These are phyloP conservation scores for Leptosomus discolor DNA, from an alignment of 2,113 vertebrate genomes.

Conservation along the genomic window DNA sequence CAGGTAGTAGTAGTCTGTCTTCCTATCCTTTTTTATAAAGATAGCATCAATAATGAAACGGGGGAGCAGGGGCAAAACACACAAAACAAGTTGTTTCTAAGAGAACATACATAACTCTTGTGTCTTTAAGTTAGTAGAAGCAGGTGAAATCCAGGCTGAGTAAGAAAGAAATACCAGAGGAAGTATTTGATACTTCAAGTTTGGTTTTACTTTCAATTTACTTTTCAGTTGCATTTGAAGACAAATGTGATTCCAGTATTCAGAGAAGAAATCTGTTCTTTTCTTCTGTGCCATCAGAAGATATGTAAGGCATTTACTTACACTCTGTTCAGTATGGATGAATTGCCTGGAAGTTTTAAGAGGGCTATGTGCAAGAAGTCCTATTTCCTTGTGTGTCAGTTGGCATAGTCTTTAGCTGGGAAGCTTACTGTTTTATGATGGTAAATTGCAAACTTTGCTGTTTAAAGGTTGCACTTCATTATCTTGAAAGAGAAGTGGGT, in stretches of 20 bases:
- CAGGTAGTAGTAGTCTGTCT: background rate
- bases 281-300: background rate
- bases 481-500: background rate
- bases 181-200: background rate
- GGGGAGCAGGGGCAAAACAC: rapidly evolving
- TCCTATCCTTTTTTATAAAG: background rate
- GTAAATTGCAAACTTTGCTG: background rate
- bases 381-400: rapidly evolving
- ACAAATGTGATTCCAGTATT: background rate
- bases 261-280: background rate
- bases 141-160: background rate
- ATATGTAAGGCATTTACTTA: background rate
- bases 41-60: background rate
- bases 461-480: background rate
- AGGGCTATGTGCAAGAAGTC: background rate
- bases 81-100: background rate
- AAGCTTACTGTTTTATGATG: background rate
- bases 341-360: background rate
- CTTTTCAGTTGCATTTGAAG: background rate
- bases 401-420: background rate
- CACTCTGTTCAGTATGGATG: background rate
- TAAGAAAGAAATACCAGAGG: background rate
- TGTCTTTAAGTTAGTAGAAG: background rate
- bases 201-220: background rate
- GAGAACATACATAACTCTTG: background rate